Evolutionary conservation across 2,888 invertebrate genomes (phyloP), one percentile per base, ranked within the genome.

Genomic region (Spodoptera picta): DNA sequence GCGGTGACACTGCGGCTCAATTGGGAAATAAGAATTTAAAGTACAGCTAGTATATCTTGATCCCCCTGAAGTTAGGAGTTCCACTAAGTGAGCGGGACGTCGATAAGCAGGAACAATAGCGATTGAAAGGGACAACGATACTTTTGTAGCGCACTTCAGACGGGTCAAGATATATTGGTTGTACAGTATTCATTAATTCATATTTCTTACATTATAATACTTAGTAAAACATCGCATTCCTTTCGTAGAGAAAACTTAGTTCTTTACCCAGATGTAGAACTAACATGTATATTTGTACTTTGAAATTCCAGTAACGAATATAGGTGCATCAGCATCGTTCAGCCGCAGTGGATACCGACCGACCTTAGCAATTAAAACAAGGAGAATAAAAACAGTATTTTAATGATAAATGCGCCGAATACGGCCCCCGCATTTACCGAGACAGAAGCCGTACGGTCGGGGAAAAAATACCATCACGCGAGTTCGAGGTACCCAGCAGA

Each of bases 401-500:
- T 77, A 80, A 57, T 69, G 73, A 82, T 82, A 84, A 85, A 84
- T 82, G 82, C 80, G 82, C 86, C 86, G 86, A 86, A 86, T 79
- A 86, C 86, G 86, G 86, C 83, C 58, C 72, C 65, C 73, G 75
- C 82, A 83, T 81, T 78, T 70, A 81, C 69, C 80, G 76, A 73
- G 72, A 73, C 83, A 81, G 76, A 76, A 42, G 50, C 50, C 52
- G 65, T 80, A 82, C 80, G 81, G 86, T 83, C 84, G 84, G 81
- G 84, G 85, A 83, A 83, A 83, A 64, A 74, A 82, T 71, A 44
- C 69, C 68, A 65, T 46, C 45, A 43, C 42, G n/a, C n/a, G 27
- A 4, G 27, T 27, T 3, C n/a, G 42, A 50, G 56, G 56, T 50
- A 23, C n/a, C n/a, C 53, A 5, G 58, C 68, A 31, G 27, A 48